Evolutionary conservation across 1,140 invertebrate species (phyloP).

Genomic region (Octopus sinensis): DNA sequence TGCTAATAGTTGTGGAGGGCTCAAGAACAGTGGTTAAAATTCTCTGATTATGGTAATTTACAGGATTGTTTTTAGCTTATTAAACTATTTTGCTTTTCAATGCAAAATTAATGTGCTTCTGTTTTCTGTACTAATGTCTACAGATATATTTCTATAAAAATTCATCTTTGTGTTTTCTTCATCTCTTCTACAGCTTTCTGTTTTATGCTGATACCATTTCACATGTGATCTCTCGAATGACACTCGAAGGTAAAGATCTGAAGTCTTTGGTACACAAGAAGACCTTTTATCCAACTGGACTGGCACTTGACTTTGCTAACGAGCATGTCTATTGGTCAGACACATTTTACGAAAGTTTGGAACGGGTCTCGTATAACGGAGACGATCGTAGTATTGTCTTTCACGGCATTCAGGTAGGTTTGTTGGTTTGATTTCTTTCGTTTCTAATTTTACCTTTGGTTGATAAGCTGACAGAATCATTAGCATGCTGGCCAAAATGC

Average conservation of each 20-base stretch:
- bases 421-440: conserved; percentile 20
- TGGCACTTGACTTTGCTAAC: conserved; percentile 68
- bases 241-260: not conserved
- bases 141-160: too few species aligned
- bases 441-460: too few species aligned
- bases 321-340: conserved; percentile 68
- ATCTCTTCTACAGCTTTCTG: not conserved
- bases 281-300: conserved; percentile 94
- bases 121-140: too few species aligned
- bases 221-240: not conserved
- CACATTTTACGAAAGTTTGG: conserved; percentile 78
- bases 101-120: too few species aligned
- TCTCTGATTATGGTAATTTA: too few species aligned
- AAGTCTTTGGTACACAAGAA: conserved; percentile 70
- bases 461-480: too few species aligned
- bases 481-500: too few species aligned
- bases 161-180: too few species aligned
- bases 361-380: conserved; percentile 87
- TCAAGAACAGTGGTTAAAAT: too few species aligned
- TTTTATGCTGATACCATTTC: not conserved
- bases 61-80: too few species aligned
- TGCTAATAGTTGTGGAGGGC: too few species aligned
- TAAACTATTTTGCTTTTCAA: too few species aligned
- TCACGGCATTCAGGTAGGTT: conserved; percentile 71
- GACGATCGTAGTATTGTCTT: conserved; percentile 66